Evolutionary conservation across 2,888 invertebrate species (phyloP), one percentile per base, ranked within the genome.

Genomic region (Leucoptera coffeella): DNA sequence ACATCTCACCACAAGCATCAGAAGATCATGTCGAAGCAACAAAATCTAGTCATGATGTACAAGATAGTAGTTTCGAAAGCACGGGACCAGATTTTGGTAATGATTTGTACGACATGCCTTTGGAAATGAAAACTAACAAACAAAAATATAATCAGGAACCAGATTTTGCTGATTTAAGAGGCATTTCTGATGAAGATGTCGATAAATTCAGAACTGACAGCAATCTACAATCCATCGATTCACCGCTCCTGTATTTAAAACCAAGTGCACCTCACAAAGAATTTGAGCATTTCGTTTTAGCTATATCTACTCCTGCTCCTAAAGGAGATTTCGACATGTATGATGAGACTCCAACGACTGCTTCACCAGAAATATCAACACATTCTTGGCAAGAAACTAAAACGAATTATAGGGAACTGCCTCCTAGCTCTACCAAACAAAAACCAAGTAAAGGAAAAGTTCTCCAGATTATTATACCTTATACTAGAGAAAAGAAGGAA

Each of bases 381-480:
- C 9, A 8, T 11, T 10, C 15, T 25, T n/a, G 7, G 8, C 25
- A 27, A 24, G 51, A 54, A 35, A 55, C 42, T 34, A 47, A 39
- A 39, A 47, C 34, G n/a, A 47, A 53, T 30, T 50, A 51, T 31
- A 42, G 39, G 30, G 50, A 53, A 36, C 37, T 40, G 20, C 39
- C 43, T 25, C 43, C 49, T n/a, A 20, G 37, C 45, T 27, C 38
- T 41, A 13, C 35, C 41, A 28, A 43, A 32, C 41, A 38, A 30
- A 47, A 51, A 34, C 38, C 39, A n/a, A 74, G 74, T 39, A 71
- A 72, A 39, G 71, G 76, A 4, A 80, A 81, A 47, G 73, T 82
- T 47, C 75, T 83, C 5, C 88, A 88, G 58, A 84, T 88, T 28
- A 84, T 89, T 28, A 82, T 89, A 31, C 89, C 89, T 0, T 88